Conservation (phyloP, 2,797 vertebrate species). For the Picus viridis region DNA sequence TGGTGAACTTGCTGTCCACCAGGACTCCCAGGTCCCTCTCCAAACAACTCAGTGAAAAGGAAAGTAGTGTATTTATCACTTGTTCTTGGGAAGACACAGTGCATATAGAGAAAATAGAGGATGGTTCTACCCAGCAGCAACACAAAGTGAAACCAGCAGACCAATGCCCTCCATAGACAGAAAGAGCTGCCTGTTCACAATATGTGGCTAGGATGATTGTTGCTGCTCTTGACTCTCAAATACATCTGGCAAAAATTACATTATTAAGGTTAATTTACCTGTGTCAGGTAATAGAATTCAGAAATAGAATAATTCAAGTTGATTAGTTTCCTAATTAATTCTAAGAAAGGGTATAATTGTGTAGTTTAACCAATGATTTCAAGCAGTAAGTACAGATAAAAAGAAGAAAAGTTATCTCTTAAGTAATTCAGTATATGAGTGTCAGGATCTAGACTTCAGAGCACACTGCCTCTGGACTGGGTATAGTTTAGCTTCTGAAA, state of each 20-base stretch:
- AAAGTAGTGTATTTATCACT: background rate
- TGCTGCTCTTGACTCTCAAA: background rate
- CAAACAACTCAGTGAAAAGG: background rate
- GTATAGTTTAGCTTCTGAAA: background rate
- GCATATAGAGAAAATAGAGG: background rate
- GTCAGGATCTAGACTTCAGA: background rate
- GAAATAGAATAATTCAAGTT: background rate
- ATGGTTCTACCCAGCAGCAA: background rate
- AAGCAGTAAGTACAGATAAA: background rate
- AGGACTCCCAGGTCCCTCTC: too few species aligned
- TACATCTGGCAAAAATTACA: background rate
- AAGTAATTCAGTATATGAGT: background rate
- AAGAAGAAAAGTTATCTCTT: background rate
- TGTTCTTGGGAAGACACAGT: background rate
- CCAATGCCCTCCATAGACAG: background rate
- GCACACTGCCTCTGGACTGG: background rate
- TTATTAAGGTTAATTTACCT: background rate
- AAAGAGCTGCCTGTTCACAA: background rate
- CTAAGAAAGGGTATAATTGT: rapidly evolving
- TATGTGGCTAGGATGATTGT: background rate
- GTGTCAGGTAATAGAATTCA: background rate
- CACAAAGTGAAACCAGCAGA: background rate
- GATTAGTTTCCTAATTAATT: background rate
- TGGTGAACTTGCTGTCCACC: too few species aligned
- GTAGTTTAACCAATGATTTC: background rate